Evolutionary conservation across 2,113 vertebrate genomes (phyloP).

Genomic region (Scomber scombrus): DNA sequence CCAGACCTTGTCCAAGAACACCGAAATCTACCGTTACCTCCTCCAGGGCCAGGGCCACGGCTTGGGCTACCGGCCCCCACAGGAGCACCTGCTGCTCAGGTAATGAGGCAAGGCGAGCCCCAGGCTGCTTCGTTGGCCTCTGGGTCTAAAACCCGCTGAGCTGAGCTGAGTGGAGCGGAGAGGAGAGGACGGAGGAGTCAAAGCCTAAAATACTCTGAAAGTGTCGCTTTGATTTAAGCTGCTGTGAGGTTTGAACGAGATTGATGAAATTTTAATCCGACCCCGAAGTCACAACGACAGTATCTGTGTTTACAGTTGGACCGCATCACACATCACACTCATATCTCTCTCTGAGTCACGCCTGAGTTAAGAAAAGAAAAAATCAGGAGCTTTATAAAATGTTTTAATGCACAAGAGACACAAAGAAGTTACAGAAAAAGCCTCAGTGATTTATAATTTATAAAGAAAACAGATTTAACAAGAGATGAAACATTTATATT

Average conservation of each 20-base stretch:
- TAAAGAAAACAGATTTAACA: no score
- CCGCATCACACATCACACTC: background rate
- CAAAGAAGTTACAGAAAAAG: background rate
- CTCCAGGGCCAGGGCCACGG: slow-evolving; percentile 68
- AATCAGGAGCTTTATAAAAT: background rate
- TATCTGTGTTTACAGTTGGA: slow-evolving; percentile 19
- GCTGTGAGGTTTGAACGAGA: background rate
- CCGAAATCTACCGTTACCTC: slow-evolving; percentile 83
- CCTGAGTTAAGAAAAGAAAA: no score
- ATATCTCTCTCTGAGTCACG: no score
- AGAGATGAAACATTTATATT: no score
- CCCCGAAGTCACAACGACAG: slow-evolving; percentile 39
- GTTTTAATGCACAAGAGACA: background rate
- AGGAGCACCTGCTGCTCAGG: slow-evolving; percentile 86
- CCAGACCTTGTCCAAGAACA: slow-evolving; percentile 79
- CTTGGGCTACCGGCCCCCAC: slow-evolving; percentile 69
- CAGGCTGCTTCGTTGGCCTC: slow-evolving; percentile 8
- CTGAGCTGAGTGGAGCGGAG: slow-evolving; percentile 2
- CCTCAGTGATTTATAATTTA: no score
- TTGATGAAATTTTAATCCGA: slow-evolving; percentile 47
- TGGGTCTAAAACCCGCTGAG: slow-evolving; percentile 23
- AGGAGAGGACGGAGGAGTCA: background rate
- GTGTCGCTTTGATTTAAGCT: slow-evolving; percentile 19
- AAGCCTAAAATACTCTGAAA: slow-evolving; percentile 13
- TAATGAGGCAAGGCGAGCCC: slow-evolving; percentile 56